A percentile compares a stretch with the other conserved stretches of the same genome.
Conservation (phyloP, 2,888 invertebrate genomes). For the Eumerus sabulonum region DNA sequence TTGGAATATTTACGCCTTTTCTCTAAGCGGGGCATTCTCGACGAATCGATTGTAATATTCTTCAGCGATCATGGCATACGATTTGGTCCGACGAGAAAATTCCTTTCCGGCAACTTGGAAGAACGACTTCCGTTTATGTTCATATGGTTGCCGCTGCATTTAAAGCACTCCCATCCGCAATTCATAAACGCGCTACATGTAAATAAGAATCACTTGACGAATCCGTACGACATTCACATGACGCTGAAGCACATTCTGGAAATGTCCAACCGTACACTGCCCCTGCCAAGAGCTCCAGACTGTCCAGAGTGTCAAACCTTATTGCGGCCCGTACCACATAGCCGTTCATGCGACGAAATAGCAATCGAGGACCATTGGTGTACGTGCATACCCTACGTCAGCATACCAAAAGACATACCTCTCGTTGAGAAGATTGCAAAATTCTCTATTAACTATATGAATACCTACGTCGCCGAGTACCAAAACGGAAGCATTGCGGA, state of each 20-base stretch:
- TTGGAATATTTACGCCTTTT: conserved; percentile 82
- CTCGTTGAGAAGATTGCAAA: conserved; percentile 81
- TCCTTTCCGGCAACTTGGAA: conserved; percentile 87
- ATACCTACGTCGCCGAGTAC: conserved; percentile 73
- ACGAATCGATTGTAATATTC: conserved; percentile 85
- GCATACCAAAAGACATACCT: conserved; percentile 77
- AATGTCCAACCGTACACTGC: conserved; percentile 79
- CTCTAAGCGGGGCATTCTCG: conserved; percentile 81
- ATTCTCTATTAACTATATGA: conserved; percentile 74
- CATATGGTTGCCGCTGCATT: conserved; percentile 83
- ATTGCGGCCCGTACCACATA: conserved; percentile 81
- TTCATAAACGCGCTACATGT: conserved; percentile 81
- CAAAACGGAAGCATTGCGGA: conserved; percentile 75
- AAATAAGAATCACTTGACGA: conserved; percentile 85
- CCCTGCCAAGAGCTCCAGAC: conserved; percentile 78
- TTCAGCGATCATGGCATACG: conserved; percentile 90
- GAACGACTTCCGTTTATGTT: conserved; percentile 88
- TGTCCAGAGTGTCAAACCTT: conserved; percentile 85
- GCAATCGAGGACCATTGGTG: conserved; percentile 88
- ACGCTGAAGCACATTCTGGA: conserved; percentile 84
- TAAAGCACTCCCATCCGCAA: conserved; percentile 81
- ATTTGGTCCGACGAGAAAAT: conserved; percentile 85
- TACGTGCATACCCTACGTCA: conserved; percentile 83
- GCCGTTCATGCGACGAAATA: conserved; percentile 85
- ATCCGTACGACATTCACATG: conserved; percentile 87